Percentiles rank a stretch among this genome's conserved stretches.
phyloP scores from a whole-genome alignment of 2,113 vertebrate genomes.

The Tragelaphus imberbis region DNA sequence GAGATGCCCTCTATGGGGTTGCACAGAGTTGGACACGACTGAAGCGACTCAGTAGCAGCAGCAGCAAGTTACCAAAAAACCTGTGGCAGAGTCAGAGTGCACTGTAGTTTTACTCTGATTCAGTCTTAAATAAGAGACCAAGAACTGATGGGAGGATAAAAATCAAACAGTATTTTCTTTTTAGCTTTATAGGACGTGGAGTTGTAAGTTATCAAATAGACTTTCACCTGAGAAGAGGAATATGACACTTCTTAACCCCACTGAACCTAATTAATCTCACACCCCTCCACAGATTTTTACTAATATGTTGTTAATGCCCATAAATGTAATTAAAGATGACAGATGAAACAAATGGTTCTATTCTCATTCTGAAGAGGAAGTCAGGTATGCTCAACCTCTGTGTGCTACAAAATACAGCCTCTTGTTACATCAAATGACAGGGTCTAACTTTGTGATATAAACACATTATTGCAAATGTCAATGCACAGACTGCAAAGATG shows the following conservation, averaged over 20 bases:
- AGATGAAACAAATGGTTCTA: conserved; percentile 71
- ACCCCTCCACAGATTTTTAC: conserved; percentile 58
- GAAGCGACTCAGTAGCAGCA: too few species aligned
- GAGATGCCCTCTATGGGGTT: too few species aligned
- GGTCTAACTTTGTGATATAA: conserved; percentile 76
- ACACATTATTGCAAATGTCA: conserved; percentile 81
- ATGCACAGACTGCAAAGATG: conserved; percentile 68
- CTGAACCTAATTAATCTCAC: conserved; percentile 66
- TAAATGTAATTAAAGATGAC: conserved; percentile 73
- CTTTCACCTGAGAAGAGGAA: conserved; percentile 39
- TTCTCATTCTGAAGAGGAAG: conserved; percentile 62
- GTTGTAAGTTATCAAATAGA: conserved; percentile 47
- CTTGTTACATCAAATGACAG: conserved; percentile 73
- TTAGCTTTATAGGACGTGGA: conserved; percentile 42
- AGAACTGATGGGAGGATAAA: not conserved
- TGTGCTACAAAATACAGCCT: conserved; percentile 70
- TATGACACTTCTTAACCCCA: conserved; percentile 17
- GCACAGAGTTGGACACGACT: too few species aligned
- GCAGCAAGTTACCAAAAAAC: not conserved
- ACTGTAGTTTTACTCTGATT: not conserved
- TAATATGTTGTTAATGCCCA: conserved; percentile 77
- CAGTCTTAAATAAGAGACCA: not conserved
- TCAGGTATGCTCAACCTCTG: conserved; percentile 66
- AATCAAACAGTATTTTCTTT: not conserved
- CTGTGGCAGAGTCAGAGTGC: not conserved